Base-by-base conservation (phyloP, 1,140 invertebrate genomes). In the Eumaeus atala region DNA sequence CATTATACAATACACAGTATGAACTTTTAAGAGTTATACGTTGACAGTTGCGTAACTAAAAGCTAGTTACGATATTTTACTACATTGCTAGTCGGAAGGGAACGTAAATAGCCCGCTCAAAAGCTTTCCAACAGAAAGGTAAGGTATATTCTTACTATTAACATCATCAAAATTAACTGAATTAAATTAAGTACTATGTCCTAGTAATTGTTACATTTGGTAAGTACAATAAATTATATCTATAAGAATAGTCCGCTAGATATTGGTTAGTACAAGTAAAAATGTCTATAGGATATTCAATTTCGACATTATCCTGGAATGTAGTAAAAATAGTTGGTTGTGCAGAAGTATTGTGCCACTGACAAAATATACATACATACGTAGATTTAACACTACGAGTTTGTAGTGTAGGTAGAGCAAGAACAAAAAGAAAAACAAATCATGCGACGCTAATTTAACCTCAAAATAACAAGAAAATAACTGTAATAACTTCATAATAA, bases 251-350 rank as follows among this genome's bases (percentile, higher is more conserved):
- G 9, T 17, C 3, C 40, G 12, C 40, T 3, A 10, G 17, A 44
- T 42, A 28, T 44, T 17, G 12, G 17, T 44, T 44, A 44, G 40
- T 44, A 40, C 3, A 11, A 40, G n/a, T 40, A 40, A 28, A 28
- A 28, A 28, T 28, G 21, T 2, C 21, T 40, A 12, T 40, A 8
- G 5, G 40, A 16, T 6, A 64, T 51, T 50, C 48, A 56, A 54
- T 56, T 64, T 59, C 53, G 44, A 51, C 55, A 36, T 59, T 54
- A 63, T 52, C 57, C 54, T 70, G 67, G 67, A 70, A 70, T 70
- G 67, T 70, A 62, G 57, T 54, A 52, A 50, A 54, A 56, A 61
- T 54, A 48, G 51, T 56, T 55, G 55, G 58, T 53, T 61, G 54
- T 62, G 58, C 58, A 55, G 48, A 40, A 56, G 48, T 53, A 58